Percentiles rank a stretch among this genome's conserved stretches.
These are phyloP conservation scores for Cepaea hortensis DNA, from an alignment of 2,888 invertebrate species.

Conservation along the genomic window DNA sequence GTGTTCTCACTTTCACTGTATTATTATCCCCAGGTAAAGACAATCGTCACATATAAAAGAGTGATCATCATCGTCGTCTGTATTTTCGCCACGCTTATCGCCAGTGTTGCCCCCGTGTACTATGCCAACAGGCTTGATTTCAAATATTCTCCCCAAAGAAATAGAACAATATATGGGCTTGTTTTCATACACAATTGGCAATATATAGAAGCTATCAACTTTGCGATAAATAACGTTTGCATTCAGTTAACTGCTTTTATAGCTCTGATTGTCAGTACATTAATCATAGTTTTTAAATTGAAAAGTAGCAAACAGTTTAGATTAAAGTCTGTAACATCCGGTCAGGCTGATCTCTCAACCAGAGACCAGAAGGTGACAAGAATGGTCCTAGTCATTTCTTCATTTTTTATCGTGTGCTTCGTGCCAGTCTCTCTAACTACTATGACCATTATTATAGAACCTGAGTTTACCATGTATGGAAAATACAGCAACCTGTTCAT, in stretches of 20 bases:
- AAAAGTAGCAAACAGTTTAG: constrained; percentile 14
- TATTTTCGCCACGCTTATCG: constrained; percentile 10
- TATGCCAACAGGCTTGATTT: constrained; percentile 3
- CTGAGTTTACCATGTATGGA: constrained; percentile 19
- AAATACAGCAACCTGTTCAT: constrained; percentile 17
- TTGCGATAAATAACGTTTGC: neutral
- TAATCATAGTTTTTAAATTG: constrained; percentile 5
- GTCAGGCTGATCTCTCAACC: neutral
- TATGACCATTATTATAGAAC: constrained; percentile 9
- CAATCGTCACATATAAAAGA: constrained; percentile 3
- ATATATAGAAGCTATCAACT: neutral
- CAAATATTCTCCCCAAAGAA: neutral
- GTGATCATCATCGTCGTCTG: neutral
- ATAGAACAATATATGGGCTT: constrained; percentile 13
- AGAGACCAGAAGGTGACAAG: constrained; percentile 27
- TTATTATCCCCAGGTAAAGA: constrained; percentile 19
- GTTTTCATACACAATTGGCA: constrained; percentile 13
- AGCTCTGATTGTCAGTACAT: constrained; percentile 19
- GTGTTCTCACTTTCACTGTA: neutral
- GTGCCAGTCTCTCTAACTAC: neutral
- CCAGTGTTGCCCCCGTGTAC: neutral
- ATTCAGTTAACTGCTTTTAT: constrained; percentile 11
- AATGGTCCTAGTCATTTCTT: constrained; percentile 24
- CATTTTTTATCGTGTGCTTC: constrained; percentile 21
- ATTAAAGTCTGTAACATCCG: neutral